These are phyloP conservation scores for Carlito syrichta DNA, from an alignment of 2,113 vertebrate species.

Conservation along the genomic window DNA sequence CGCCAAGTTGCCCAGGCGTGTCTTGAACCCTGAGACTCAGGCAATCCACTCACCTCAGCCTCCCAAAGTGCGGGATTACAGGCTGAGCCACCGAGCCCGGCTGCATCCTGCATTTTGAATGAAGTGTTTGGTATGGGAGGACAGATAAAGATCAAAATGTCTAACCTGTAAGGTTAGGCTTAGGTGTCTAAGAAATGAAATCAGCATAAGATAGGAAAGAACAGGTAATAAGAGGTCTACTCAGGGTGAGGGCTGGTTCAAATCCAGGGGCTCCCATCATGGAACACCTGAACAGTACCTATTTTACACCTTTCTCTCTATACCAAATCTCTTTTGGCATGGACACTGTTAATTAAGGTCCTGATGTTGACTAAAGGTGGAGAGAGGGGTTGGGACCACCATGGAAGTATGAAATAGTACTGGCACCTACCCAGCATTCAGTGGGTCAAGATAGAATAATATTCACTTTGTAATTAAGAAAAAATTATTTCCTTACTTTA, in stretches of 20 bases:
- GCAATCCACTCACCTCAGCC: too few species aligned
- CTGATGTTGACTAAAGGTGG: neutral
- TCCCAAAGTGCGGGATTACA: too few species aligned
- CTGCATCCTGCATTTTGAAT: neutral
- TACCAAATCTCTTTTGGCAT: neutral
- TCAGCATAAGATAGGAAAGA: neutral
- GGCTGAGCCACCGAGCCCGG: too few species aligned
- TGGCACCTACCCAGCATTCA: neutral
- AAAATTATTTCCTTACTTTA: neutral
- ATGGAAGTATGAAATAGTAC: neutral
- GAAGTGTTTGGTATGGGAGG: neutral
- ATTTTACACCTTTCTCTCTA: neutral
- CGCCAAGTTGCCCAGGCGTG: too few species aligned
- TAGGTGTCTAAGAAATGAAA: neutral
- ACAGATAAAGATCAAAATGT: neutral
- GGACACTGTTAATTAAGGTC: neutral
- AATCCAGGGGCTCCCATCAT: neutral
- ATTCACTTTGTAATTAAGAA: neutral
- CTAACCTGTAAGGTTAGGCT: neutral
- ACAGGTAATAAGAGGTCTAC: neutral
- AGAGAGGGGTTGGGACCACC: neutral
- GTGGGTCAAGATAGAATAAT: neutral
- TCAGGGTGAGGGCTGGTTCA: neutral
- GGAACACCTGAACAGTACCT: neutral
- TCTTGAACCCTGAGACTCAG: too few species aligned